Conservation (phyloP, 2,888 invertebrate genomes). For the Cactoblastis cactorum region DNA sequence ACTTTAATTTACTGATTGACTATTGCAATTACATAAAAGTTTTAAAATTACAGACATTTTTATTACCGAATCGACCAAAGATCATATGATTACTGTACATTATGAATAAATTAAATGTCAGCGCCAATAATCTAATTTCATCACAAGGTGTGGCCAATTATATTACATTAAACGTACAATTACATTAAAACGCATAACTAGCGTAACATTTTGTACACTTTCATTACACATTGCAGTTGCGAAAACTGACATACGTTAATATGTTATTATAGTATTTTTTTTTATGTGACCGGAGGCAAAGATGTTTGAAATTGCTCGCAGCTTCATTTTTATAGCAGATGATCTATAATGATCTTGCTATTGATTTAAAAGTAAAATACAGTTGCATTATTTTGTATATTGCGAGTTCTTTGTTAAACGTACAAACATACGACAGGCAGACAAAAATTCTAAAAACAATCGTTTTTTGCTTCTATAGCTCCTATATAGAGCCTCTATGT, state of each 20-base stretch:
- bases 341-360: background rate
- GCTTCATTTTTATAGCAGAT: background rate
- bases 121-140: constrained; percentile 10
- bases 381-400: too few species aligned
- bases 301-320: background rate
- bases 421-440: too few species aligned
- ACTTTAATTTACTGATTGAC: background rate
- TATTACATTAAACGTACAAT: constrained; percentile 11
- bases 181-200: background rate
- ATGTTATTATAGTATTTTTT: background rate
- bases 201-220: constrained; percentile 14
- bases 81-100: background rate
- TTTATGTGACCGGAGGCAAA: background rate
- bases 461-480: too few species aligned
- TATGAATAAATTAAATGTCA: background rate
- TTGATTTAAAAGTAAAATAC: too few species aligned
- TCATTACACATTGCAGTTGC: constrained; percentile 10
- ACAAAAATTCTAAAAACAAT: too few species aligned
- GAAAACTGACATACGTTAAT: background rate
- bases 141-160: constrained; percentile 12
- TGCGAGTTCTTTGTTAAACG: too few species aligned
- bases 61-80: background rate
- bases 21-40: too few species aligned
- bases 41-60: background rate
- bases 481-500: too few species aligned